A percentile compares a stretch with the other conserved stretches of the same genome.
Conservation (phyloP, 2,888 invertebrate genomes). For the Plebejus anna region DNA sequence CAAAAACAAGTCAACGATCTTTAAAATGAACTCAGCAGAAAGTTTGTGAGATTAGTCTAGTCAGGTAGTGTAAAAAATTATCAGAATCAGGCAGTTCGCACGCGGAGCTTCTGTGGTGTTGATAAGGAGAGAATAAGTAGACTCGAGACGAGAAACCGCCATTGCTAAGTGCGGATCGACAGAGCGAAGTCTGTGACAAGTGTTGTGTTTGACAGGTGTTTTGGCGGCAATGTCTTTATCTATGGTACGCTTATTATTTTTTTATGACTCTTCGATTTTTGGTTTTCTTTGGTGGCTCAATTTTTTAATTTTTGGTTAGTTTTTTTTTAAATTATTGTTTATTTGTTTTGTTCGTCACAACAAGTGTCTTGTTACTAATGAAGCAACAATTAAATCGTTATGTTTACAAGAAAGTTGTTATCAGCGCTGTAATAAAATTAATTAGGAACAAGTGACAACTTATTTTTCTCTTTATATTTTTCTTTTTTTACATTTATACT, state of each 20-base stretch:
- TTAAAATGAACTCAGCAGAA: neutral
- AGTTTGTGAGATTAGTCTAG: neutral
- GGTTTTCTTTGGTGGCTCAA: neutral
- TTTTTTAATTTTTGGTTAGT: neutral
- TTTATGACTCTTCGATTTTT: neutral
- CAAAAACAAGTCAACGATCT: neutral
- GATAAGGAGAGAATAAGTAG: constrained; percentile 14
- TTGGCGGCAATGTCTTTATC: constrained; percentile 31
- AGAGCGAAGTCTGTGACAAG: constrained; percentile 23
- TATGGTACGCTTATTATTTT: constrained; percentile 30
- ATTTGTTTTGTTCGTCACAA: neutral
- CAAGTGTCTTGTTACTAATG: neutral
- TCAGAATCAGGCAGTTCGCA: constrained; percentile 7
- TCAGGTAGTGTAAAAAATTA: constrained; percentile 10
- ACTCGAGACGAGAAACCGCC: neutral
- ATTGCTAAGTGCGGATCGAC: neutral
- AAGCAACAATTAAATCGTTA: neutral
- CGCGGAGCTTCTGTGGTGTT: neutral
- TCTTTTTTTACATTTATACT: neutral
- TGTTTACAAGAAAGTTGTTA: neutral
- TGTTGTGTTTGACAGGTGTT: constrained; percentile 32
- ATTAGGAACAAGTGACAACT: neutral
- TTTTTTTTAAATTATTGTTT: neutral
- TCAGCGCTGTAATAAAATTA: constrained; percentile 2
- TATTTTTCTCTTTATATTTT: neutral